Conservation (phyloP, 2,888 invertebrate genomes). For the Panzeria rudis region DNA sequence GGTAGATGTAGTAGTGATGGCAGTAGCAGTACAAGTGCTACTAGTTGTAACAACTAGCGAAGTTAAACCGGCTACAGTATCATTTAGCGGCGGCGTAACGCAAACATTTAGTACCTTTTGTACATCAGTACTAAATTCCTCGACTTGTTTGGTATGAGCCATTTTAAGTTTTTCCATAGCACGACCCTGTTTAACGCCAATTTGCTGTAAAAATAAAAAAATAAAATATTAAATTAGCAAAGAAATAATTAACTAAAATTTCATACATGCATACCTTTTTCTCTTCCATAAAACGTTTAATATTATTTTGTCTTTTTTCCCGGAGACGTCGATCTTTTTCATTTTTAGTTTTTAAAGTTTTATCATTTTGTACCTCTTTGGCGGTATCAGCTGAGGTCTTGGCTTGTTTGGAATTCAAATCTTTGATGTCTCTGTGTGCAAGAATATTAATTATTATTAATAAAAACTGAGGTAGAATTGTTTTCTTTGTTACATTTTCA, state of each 20-base stretch:
- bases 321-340: conserved; percentile 97
- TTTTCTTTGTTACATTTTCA: neutral
- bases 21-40: conserved; percentile 25
- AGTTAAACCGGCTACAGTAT: too few relatives aligned
- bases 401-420: conserved; percentile 96
- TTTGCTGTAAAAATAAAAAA: conserved; percentile 84
- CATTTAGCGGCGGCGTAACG: conserved; percentile 77
- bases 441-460: neutral
- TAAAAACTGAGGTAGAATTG: neutral
- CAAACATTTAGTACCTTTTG: conserved; percentile 87
- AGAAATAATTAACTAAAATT: neutral
- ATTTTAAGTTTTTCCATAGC: conserved; percentile 96
- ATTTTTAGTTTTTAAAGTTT: conserved; percentile 97
- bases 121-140: conserved; percentile 93
- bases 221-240: neutral
- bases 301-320: conserved; percentile 98
- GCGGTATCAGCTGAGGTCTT: conserved; percentile 98
- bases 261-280: conserved; percentile 87
- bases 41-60: conserved; percentile 32
- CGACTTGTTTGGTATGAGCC: conserved; percentile 95
- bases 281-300: conserved; percentile 98
- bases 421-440: conserved; percentile 92
- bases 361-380: conserved; percentile 97
- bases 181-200: conserved; percentile 94
- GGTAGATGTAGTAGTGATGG: too few relatives aligned